Evolutionary conservation across 2,888 invertebrate genomes (phyloP).

Genomic region (Philereme vetulata): DNA sequence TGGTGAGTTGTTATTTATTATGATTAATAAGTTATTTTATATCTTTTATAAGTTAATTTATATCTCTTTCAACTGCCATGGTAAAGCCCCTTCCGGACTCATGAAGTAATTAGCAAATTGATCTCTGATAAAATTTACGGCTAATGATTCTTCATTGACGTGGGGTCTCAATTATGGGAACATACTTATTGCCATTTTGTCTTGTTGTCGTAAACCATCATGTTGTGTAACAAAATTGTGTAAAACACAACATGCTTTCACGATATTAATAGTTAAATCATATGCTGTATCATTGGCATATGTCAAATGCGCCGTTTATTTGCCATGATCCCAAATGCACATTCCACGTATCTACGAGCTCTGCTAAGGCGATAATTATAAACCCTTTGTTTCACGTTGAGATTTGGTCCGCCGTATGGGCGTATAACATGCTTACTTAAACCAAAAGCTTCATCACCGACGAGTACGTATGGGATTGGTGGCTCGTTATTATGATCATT

Average conservation of each 20-base stretch:
- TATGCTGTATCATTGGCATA: constrained; percentile 26
- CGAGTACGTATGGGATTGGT: constrained; percentile 12
- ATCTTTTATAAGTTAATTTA: constrained; percentile 21
- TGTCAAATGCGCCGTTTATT: constrained; percentile 38
- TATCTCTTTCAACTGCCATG: constrained; percentile 35
- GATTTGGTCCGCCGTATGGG: constrained; percentile 28
- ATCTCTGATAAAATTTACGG: constrained; percentile 39
- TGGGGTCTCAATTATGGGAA: constrained; percentile 35
- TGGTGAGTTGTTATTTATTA: constrained; percentile 34
- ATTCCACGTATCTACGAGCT: constrained; percentile 33
- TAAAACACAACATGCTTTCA: constrained; percentile 17
- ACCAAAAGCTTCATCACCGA: constrained; percentile 35
- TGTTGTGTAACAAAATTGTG: constrained; percentile 34
- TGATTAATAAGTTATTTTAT: constrained; percentile 10
- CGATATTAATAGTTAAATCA: constrained; percentile 15
- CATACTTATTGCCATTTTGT: constrained; percentile 34
- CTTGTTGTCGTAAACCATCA: constrained; percentile 33
- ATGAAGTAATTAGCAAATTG: constrained; percentile 41
- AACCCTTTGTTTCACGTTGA: constrained; percentile 26
- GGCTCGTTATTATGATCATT: constrained; percentile 9
- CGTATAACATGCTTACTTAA: constrained; percentile 33
- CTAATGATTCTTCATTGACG: constrained; percentile 36
- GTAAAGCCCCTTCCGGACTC: constrained; percentile 28
- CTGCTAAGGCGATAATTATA: constrained; percentile 26
- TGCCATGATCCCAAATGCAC: constrained; percentile 29